These are phyloP conservation scores for Scaptomyza pallida DNA, from an alignment of 1,140 invertebrate genomes.

Conservation along the genomic window DNA sequence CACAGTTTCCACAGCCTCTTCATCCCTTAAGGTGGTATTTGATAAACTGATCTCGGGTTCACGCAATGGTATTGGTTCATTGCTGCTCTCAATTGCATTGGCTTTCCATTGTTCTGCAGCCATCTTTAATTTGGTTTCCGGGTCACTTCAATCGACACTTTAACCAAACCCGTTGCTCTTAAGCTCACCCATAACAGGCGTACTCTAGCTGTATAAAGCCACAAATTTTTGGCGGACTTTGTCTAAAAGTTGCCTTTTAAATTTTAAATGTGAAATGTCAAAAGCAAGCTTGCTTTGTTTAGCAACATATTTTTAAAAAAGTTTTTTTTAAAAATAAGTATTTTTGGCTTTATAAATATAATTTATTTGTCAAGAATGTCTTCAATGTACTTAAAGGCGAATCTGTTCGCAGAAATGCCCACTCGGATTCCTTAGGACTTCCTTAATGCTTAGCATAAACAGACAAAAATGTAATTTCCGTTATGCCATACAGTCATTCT, in stretches of 20 bases:
- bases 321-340: background rate
- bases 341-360: background rate
- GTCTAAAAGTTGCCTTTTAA: background rate
- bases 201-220: slow-evolving; percentile 3
- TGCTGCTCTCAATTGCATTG: slow-evolving; percentile 15
- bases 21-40: slow-evolving; percentile 8
- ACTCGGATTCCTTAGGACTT: background rate
- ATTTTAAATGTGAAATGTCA: slow-evolving; percentile 5
- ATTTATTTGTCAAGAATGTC: background rate
- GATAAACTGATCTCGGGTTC: background rate
- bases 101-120: slow-evolving; percentile 10
- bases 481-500: background rate
- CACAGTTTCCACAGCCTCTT: background rate
- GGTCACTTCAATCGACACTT: background rate
- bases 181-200: slow-evolving; percentile 35
- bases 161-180: slow-evolving; percentile 16
- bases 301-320: background rate
- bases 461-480: slow-evolving; percentile 25
- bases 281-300: slow-evolving; percentile 19
- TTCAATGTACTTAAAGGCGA: too few relatives aligned
- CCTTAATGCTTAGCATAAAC: background rate
- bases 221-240: slow-evolving; percentile 22
- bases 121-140: background rate
- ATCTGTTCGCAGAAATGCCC: background rate
- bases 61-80: slow-evolving; percentile 3